Percentiles rank a stretch among this genome's conserved stretches.
These are phyloP conservation scores for Drosophila mojavensis DNA, from an alignment of 1,140 invertebrate genomes.

Conservation along the genomic window DNA sequence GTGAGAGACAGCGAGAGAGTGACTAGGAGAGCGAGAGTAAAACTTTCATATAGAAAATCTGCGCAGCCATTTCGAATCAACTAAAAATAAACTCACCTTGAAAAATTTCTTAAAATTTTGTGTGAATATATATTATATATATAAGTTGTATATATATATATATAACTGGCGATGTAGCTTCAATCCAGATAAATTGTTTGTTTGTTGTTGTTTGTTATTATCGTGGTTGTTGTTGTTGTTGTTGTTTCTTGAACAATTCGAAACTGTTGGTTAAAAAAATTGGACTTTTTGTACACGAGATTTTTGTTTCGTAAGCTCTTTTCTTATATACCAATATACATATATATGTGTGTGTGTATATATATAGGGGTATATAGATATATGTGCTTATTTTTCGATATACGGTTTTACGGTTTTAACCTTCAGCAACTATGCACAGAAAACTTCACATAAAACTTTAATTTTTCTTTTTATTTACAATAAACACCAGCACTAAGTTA, in stretches of 20 bases:
- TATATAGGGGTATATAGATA: conserved; percentile 4
- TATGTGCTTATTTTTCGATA: conserved; percentile 19
- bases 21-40: conserved; percentile 20
- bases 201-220: conserved; percentile 8
- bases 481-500: conserved; percentile 43
- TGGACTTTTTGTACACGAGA: conserved; percentile 21
- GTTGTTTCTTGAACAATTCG: conserved; percentile 37
- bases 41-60: conserved; percentile 66
- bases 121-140: conserved; percentile 60
- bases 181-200: conserved; percentile 60
- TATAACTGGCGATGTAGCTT: conserved; percentile 55
- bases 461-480: conserved; percentile 28
- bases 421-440: conserved; percentile 51
- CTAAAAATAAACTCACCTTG: conserved; percentile 84
- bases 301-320: conserved; percentile 60
- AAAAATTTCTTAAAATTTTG: conserved; percentile 79
- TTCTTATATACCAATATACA: conserved; percentile 4
- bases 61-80: conserved; percentile 73
- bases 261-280: conserved; percentile 29
- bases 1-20: conserved; percentile 5
- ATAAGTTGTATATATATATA: conserved; percentile 53
- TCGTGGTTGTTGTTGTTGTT: conserved; percentile 3
- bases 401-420: conserved; percentile 41
- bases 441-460: conserved; percentile 38
- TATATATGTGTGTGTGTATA: not conserved